Evolutionary conservation across 2,113 vertebrate species (phyloP), one percentile per base, ranked within the genome.

Genomic region (Gopherus evgoodei): DNA sequence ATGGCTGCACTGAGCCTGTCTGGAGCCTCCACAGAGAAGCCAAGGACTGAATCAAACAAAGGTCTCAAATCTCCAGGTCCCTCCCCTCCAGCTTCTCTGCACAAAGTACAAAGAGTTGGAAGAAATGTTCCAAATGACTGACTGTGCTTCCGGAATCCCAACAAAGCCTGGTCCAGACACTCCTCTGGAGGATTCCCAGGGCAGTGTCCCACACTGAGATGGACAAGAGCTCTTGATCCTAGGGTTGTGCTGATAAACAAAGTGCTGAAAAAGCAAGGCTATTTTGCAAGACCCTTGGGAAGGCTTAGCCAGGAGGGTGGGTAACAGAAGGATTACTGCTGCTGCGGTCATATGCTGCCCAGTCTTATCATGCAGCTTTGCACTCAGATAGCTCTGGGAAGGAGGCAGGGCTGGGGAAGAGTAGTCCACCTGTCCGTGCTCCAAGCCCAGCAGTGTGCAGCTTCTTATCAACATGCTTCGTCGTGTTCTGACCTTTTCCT

Each of bases 291-390:
- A 54, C 1, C 80, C 76, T 8, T 1, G 3, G 22, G 62, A 94
- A 91, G 52, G 57, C 89, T 91, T 92, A 97, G 96, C 93, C 94
- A 80, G 91, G 95, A 92, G 89, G 91, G 88, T 8, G 83, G 85
- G 91, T 47, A 76, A 97, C 95, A 97, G 98, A 97, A 98, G 96
- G 98, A 98, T 95, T 97, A 98, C 96, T 47, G 47, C 62, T 56
- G 91, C 87, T 50, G 83, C 22, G 83, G 97, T 98, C 90, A 49
- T 99, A 98, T 98, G 98, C 98, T 98, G 96, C 96, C 96, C 86
- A 69, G 98, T 97, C 96, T 97, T 98, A 98, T 99, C 99, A 99
- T 84, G 96, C 97, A 89, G 97, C 94, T 97, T 97, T 96, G 97
- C 90, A 93, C 6, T 31, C 93, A 24, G 97, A 98, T 97, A 97